Evolutionary conservation across 2,888 invertebrate genomes (phyloP), one percentile per base, ranked within the genome.

Genomic region (Dynastes tityus): DNA sequence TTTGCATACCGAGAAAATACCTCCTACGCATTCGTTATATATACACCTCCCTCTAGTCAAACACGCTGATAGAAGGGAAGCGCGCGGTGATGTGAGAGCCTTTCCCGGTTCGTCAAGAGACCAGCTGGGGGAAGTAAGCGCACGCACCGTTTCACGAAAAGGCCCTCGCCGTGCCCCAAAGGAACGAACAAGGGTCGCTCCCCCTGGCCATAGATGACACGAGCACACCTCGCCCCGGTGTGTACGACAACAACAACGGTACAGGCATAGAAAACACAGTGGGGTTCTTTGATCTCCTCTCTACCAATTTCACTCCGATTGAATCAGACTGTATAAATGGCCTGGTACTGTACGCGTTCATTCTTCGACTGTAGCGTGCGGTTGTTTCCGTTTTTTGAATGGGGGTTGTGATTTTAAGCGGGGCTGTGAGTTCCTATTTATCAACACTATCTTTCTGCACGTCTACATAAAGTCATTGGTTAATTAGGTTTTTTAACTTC

Each of bases 291-390:
- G 79, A 79, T 79, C 79, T 79, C 68, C 79, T 76, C 67, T 74
- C 76, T 79, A 74, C 79, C 79, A 79, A 79, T 79, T 79, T 79
- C 76, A 74, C 70, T 63, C 49, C 64, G 79, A 79, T 79, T 79
- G 74, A 65, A 76, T 76, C 76, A 71, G 64, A 61, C 73, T 74
- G 73, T 74, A 61, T 74, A 74, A 74, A 74, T 74, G 73, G 73
- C 27, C 68, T 27, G 63, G 63, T 63, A 29, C 32, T 29, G 40
- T 40, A 65, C 22, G 65, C 51, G 68, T 68, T 55, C 29, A 22
- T 13, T 49, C 49, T 49, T 49, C 45, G 13, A 49, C 45, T 45
- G 49, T 27, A 27, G 29, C 29, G 51, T 13, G 55, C 55, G 68
- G 51, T 51, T 68, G 49, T 22, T 29, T 68, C 29, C 68, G 68